Evolutionary conservation across 2,797 vertebrate genomes (phyloP).

Genomic region (Rhinoraja longicauda): DNA sequence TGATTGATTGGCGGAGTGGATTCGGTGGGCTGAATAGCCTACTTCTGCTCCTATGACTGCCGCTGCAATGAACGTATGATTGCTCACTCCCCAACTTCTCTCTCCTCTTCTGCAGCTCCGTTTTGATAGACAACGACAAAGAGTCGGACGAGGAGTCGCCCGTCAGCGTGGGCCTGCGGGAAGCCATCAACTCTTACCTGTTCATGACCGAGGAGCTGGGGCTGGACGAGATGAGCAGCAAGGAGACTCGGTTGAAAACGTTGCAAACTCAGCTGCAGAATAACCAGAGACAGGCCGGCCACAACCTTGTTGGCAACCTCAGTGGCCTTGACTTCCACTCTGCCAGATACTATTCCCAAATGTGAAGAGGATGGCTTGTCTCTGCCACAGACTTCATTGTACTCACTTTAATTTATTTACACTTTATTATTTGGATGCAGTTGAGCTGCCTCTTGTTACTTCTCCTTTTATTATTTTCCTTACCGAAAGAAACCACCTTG

Average conservation of each 20-base stretch:
- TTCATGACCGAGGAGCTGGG: slow-evolving; percentile 56
- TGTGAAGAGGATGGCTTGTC: neutral
- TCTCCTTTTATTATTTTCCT: neutral
- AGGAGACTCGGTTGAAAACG: slow-evolving; percentile 5
- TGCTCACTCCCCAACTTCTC: neutral
- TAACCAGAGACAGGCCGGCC: neutral
- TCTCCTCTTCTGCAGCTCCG: slow-evolving; percentile 55
- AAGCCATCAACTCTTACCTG: slow-evolving; percentile 77
- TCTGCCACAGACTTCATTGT: neutral
- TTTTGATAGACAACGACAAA: slow-evolving; percentile 55
- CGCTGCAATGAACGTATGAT: no score
- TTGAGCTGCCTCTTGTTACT: neutral
- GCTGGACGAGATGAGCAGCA: neutral
- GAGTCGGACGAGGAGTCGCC: slow-evolving; percentile 52
- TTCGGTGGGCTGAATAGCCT: no score
- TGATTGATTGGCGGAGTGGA: no score
- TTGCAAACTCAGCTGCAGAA: neutral
- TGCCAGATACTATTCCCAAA: neutral
- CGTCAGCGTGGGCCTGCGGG: slow-evolving; percentile 74
- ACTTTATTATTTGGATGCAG: neutral
- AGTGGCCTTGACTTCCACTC: neutral
- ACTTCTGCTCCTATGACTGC: no score
- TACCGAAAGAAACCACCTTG: neutral
- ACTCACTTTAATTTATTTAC: slow-evolving; percentile 3
- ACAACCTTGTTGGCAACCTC: neutral